Percentiles rank a stretch among this genome's conserved stretches.
phyloP scores from a whole-genome alignment of 2,888 invertebrate species.

The Ennomos quercinarius region DNA sequence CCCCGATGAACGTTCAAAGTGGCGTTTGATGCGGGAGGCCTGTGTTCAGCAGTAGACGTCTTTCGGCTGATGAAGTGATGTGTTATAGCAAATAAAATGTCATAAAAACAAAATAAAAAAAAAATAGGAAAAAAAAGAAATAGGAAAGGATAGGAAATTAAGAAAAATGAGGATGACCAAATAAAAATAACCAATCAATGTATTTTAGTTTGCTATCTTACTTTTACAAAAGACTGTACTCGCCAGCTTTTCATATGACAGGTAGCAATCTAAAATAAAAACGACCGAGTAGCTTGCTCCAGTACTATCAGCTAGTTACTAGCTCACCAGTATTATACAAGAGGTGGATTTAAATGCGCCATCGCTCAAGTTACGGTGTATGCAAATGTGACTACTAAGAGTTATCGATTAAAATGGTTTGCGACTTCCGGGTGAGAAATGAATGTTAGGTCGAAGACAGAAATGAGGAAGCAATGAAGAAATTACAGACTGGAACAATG shows the following conservation, averaged over 20 bases:
- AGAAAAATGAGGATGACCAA: too few species aligned
- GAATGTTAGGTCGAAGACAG: constrained; percentile 4
- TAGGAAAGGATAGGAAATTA: too few species aligned
- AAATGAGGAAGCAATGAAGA: constrained; percentile 1
- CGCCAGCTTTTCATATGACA: constrained; percentile 20
- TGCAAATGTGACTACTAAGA: constrained; percentile 25
- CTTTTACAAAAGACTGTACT: constrained; percentile 17
- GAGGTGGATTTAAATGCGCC: constrained; percentile 29
- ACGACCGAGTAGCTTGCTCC: constrained; percentile 21
- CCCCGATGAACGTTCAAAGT: too few species aligned
- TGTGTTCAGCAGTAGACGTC: too few species aligned
- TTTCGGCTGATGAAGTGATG: too few species aligned
- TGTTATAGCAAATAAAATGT: too few species aligned
- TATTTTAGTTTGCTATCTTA: not conserved
- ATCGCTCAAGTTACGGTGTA: constrained; percentile 28
- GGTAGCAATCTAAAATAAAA: constrained; percentile 37
- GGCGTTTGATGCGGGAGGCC: too few species aligned
- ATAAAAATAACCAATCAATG: too few species aligned
- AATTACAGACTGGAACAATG: too few species aligned
- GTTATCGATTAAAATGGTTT: constrained; percentile 21
- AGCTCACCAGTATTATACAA: constrained; percentile 20
- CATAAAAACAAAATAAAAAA: too few species aligned
- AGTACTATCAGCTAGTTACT: constrained; percentile 14
- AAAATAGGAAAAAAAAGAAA: too few species aligned
- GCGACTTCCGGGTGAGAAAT: constrained; percentile 20